These are phyloP conservation scores for Climacteris rufus DNA, from an alignment of 2,113 vertebrate species.

Conservation along the genomic window DNA sequence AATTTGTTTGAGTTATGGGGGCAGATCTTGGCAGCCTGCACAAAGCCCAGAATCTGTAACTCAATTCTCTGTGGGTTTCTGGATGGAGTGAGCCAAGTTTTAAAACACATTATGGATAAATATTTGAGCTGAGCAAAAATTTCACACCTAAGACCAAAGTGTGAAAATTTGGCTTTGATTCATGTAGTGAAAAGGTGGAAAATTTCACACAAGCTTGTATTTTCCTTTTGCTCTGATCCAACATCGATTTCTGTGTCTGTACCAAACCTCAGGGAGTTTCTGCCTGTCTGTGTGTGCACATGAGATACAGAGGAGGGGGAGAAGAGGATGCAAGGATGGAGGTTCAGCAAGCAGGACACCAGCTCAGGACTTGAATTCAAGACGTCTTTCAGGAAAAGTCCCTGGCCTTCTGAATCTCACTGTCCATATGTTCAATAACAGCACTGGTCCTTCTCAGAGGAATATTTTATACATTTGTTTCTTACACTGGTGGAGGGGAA, in stretches of 20 bases:
- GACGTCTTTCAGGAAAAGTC: background rate
- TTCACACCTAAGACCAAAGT: constrained; percentile 52
- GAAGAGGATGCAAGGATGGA: background rate
- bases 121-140: constrained; percentile 43
- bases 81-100: constrained; percentile 4
- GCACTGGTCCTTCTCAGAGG: background rate
- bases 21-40: constrained; percentile 46
- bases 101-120: constrained; percentile 52
- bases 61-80: constrained; percentile 54
- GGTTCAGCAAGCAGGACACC: background rate
- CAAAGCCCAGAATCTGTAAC: constrained; percentile 56
- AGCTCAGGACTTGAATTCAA: background rate
- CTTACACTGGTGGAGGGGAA: background rate
- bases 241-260: background rate
- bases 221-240: constrained; percentile 35
- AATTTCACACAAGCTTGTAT: constrained; percentile 41
- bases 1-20: constrained; percentile 50
- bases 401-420: background rate
- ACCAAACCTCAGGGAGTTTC: background rate
- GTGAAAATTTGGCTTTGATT: constrained; percentile 62
- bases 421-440: background rate
- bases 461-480: background rate
- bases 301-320: background rate
- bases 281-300: background rate
- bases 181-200: constrained; percentile 56